Percentiles rank a stretch among this genome's conserved stretches.
Evolutionary conservation across 1,140 invertebrate species (phyloP).

Genomic region (Dinoponera quadriceps): DNA sequence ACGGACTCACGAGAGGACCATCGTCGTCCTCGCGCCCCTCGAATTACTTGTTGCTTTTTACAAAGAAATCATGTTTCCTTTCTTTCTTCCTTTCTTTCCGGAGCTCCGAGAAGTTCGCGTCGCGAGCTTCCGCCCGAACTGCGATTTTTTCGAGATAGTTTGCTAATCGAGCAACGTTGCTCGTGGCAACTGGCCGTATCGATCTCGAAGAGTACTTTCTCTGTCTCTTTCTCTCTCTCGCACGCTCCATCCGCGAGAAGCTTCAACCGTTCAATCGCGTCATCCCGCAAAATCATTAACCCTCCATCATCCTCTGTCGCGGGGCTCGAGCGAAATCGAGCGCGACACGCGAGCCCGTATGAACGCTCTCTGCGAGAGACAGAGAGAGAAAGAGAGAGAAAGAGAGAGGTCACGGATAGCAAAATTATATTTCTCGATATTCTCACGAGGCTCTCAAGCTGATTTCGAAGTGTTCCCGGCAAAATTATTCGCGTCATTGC

Average conservation of each 20-base stretch:
- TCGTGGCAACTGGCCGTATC: slow-evolving; percentile 51
- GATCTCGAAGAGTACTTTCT: slow-evolving; percentile 1
- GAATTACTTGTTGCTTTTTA: neutral
- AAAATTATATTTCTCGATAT: too few relatives aligned
- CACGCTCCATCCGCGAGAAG: slow-evolving; percentile 33
- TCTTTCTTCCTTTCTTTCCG: too few relatives aligned
- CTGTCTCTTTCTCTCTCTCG: too few relatives aligned
- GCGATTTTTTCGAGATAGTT: slow-evolving; percentile 45
- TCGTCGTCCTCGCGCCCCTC: slow-evolving; percentile 26
- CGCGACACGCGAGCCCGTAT: neutral
- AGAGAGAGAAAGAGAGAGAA: too few relatives aligned
- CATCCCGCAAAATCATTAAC: slow-evolving; percentile 48
- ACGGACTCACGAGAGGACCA: neutral
- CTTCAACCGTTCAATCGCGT: slow-evolving; percentile 38
- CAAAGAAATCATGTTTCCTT: neutral
- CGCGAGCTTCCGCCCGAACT: slow-evolving; percentile 2
- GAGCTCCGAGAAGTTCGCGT: neutral
- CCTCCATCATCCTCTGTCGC: slow-evolving; percentile 22
- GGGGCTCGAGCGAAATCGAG: slow-evolving; percentile 1
- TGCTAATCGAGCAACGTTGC: slow-evolving; percentile 40
- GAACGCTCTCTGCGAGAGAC: too few relatives aligned
- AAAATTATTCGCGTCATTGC: too few relatives aligned
- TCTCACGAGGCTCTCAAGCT: too few relatives aligned
- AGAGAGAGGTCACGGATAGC: too few relatives aligned
- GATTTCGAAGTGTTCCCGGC: too few relatives aligned